These are phyloP conservation scores for Cyclina sinensis DNA, from an alignment of 1,140 invertebrate genomes.

Conservation along the genomic window DNA sequence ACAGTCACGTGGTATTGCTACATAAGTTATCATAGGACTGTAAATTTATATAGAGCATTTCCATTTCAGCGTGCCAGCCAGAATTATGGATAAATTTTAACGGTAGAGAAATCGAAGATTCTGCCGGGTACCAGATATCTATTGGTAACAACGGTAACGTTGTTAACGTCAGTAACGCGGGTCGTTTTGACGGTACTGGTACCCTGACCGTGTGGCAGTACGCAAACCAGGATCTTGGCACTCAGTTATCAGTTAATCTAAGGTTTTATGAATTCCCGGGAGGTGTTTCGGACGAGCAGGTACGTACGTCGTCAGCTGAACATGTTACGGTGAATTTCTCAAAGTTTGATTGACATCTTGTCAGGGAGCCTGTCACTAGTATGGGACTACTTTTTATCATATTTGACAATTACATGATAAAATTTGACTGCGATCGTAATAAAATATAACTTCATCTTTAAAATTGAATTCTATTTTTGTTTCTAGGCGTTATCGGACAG, in stretches of 20 bases:
- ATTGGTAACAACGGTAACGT: constrained; percentile 68
- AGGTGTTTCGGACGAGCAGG: constrained; percentile 64
- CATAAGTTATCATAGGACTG: neutral
- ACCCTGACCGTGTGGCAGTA: constrained; percentile 66
- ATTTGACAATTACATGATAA: too few relatives aligned
- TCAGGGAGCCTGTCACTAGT: too few relatives aligned
- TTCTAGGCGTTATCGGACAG: too few relatives aligned
- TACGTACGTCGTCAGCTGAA: too few relatives aligned
- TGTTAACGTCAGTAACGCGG: constrained; percentile 61
- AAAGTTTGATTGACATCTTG: too few relatives aligned
- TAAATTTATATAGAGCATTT: neutral
- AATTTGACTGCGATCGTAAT: too few relatives aligned
- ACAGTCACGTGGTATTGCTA: too few relatives aligned
- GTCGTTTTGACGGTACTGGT: constrained; percentile 65
- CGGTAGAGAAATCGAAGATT: constrained; percentile 60
- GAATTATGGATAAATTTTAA: constrained; percentile 68
- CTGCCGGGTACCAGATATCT: constrained; percentile 55
- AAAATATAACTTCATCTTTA: neutral
- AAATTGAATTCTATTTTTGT: too few relatives aligned
- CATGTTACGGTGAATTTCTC: too few relatives aligned
- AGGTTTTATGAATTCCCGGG: constrained; percentile 68
- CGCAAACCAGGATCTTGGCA: constrained; percentile 65
- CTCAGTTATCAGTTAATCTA: constrained; percentile 46
- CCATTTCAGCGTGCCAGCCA: constrained; percentile 56
- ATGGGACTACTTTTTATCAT: too few relatives aligned